Base-by-base conservation (phyloP, 2,113 vertebrate genomes). In the Collichthys lucidus region DNA sequence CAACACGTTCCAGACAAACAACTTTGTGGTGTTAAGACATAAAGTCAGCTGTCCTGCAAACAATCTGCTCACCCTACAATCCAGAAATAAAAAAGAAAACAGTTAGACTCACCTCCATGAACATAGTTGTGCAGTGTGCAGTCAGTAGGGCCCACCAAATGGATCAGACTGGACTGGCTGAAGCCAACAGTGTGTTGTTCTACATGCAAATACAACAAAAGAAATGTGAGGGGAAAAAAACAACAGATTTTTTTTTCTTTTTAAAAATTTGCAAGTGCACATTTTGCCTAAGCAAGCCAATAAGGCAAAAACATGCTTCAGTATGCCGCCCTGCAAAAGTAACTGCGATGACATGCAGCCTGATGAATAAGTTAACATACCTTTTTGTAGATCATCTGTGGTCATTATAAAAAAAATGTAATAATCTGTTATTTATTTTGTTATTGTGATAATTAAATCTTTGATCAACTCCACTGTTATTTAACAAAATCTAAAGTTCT, bases 151-250 rank as follows among this genome's bases (percentile, higher is more conserved):
- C 97, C 97, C 92, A 99, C 95, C 90, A 99, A 90, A 84, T 99
- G 97, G 91, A 99, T 99, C 93, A 99, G 89, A 91, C 95, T 99
- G 79, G 97, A 99, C 92, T 99, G 98, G 93, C 98, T 99, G 90
- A 96, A 98, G 85, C 95, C 96, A 22, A 99, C 96, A 0, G 97
- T 98, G 91, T 96, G 95, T 0, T 91, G 95, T 70, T 98, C 98
- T 99, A 19, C 91, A 80, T 44, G n/a, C 22, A 88, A 66, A 86
- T 17, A 79, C 11, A 80, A 60, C 3, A 50, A 9, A 61, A 44
- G 4, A 49, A 65, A 67, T 9, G 2, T 15, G n/a, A n/a, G n/a
- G n/a, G n/a, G 17, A 17, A 64, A 59, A 22, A 5, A 35, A 35
- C n/a, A n/a, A n/a, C 31, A 7, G 31, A 35, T 0, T 3, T 6